A percentile compares a stretch with the other conserved stretches of the same genome.
These are phyloP conservation scores for Periophthalmus modestus DNA, from an alignment of 2,113 vertebrate genomes.

Conservation along the genomic window DNA sequence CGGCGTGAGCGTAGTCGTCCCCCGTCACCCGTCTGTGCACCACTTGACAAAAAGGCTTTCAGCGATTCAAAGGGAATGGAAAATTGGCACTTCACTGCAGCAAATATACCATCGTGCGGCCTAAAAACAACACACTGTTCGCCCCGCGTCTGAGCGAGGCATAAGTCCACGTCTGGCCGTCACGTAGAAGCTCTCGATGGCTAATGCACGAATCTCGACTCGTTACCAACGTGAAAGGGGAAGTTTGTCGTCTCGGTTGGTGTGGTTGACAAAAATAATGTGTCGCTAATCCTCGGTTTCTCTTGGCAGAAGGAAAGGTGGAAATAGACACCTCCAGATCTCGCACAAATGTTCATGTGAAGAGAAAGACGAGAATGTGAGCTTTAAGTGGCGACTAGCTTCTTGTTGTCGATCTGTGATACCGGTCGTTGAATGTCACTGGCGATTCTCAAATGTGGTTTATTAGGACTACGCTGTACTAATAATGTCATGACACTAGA, in stretches of 20 bases:
- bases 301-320: no score
- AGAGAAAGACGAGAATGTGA: no score
- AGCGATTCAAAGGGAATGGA: constrained; percentile 43
- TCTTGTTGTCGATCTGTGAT: no score
- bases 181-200: constrained; percentile 6
- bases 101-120: constrained; percentile 59
- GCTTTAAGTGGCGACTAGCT: no score
- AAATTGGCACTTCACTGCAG: constrained; percentile 56
- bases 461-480: no score
- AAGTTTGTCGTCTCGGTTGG: neutral
- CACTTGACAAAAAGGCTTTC: constrained; percentile 36
- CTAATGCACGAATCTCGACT: constrained; percentile 42
- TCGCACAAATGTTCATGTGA: no score
- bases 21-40: neutral
- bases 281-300: neutral
- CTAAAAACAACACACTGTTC: constrained; percentile 58
- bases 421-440: no score
- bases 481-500: no score
- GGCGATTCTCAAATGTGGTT: no score
- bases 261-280: neutral
- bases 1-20: neutral
- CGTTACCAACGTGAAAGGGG: constrained; percentile 11
- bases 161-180: constrained; percentile 14
- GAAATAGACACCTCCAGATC: no score
- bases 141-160: constrained; percentile 49